phyloP scores from a whole-genome alignment of 2,888 invertebrate species.

The Imbricaverruca yamaguchii region DNA sequence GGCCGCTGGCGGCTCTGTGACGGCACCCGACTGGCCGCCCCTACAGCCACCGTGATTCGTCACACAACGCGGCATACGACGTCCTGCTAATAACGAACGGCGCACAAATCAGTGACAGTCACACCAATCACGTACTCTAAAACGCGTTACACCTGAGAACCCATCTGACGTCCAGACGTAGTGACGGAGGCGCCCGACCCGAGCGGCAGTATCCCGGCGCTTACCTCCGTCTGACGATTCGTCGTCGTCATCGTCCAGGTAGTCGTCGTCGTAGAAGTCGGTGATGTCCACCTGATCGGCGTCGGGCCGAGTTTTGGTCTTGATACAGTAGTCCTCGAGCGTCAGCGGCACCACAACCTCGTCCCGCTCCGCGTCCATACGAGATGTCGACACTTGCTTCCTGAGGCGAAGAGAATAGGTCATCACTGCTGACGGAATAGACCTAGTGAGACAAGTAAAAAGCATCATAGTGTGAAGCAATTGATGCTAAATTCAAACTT shows the following conservation, averaged over 20 bases:
- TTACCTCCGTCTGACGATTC: background rate
- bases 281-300: conserved; percentile 81
- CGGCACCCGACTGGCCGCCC: background rate
- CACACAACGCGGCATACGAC: too few species aligned
- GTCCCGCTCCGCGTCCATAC: conserved; percentile 91
- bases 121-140: too few species aligned
- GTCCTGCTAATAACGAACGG: too few species aligned
- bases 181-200: too few species aligned
- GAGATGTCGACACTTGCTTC: conserved; percentile 92
- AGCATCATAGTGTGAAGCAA: background rate
- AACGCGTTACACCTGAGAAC: too few species aligned
- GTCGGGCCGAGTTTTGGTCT: conserved; percentile 74
- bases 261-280: conserved; percentile 93
- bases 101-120: too few species aligned
- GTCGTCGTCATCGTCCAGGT: conserved; percentile 49
- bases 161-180: too few species aligned
- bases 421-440: too few species aligned
- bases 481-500: too few species aligned
- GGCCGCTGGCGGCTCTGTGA: background rate
- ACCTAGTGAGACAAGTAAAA: background rate
- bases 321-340: conserved; percentile 85
- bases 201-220: too few species aligned
- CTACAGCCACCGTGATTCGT: too few species aligned
- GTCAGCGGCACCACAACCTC: conserved; percentile 95
- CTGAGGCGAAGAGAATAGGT: conserved; percentile 46